These are phyloP conservation scores for Sandelia bainsii DNA, from an alignment of 2,797 vertebrate species.

Conservation along the genomic window DNA sequence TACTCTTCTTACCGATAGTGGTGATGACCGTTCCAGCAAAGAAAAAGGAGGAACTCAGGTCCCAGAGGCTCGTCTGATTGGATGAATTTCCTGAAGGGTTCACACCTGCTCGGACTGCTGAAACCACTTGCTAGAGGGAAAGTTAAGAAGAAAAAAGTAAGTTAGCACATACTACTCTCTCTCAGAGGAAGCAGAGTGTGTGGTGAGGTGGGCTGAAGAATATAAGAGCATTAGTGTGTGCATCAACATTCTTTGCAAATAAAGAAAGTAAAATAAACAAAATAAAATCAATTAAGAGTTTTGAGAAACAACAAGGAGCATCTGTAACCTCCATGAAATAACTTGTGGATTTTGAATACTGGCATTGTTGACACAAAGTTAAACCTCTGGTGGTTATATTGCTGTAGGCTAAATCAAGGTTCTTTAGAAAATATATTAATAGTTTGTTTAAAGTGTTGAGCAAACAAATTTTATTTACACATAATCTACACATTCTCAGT, in stretches of 20 bases:
- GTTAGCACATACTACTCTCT: conserved; percentile 6
- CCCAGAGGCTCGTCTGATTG: conserved; percentile 97
- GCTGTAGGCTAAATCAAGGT: too few relatives aligned
- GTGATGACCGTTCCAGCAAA: conserved; percentile 99
- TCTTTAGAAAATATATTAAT: too few relatives aligned
- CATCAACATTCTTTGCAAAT: conserved; percentile 25
- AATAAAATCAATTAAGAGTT: conserved; percentile 28
- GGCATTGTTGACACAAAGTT: too few relatives aligned
- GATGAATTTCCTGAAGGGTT: conserved; percentile 93
- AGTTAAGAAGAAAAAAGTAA: neutral
- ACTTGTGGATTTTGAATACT: too few relatives aligned
- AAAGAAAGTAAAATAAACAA: conserved; percentile 22
- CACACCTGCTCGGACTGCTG: conserved; percentile 95
- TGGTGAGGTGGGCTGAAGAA: conserved; percentile 19
- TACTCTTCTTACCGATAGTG: conserved; percentile 92
- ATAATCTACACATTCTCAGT: too few relatives aligned
- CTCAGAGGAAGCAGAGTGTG: conserved; percentile 7
- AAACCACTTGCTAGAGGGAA: conserved; percentile 93
- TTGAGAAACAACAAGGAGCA: conserved; percentile 8
- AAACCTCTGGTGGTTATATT: too few relatives aligned
- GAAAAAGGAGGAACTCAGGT: conserved; percentile 99
- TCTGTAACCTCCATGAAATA: conserved; percentile 8
- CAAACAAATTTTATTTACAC: too few relatives aligned
- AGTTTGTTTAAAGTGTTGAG: too few relatives aligned
- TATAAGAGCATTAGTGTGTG: neutral